These are phyloP conservation scores for Hydrocynus forskahlii DNA, from an alignment of 2,797 vertebrate genomes.

Conservation along the genomic window DNA sequence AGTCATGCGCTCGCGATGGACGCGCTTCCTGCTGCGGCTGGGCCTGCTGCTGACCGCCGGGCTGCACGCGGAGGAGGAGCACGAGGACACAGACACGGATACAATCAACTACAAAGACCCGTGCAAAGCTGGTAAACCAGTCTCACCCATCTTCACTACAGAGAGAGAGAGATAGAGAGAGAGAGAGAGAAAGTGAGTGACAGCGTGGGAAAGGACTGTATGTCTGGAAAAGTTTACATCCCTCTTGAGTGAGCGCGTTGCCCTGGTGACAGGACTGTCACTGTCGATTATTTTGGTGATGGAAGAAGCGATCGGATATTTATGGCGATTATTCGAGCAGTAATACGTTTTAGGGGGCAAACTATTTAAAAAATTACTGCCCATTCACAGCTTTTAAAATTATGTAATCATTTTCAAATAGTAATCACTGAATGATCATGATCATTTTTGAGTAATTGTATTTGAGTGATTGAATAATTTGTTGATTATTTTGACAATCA, in stretches of 20 bases:
- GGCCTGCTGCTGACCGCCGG: conserved; percentile 61
- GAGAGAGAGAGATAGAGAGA: too few species aligned
- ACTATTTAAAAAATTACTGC: too few species aligned
- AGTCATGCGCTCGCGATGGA: conserved; percentile 66
- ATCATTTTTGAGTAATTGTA: neutral
- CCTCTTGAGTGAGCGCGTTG: too few species aligned
- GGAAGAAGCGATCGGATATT: too few species aligned
- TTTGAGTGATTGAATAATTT: neutral
- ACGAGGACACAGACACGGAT: conserved; percentile 61
- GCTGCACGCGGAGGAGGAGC: conserved; percentile 61
- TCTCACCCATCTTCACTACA: neutral
- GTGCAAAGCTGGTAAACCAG: conserved; percentile 80
- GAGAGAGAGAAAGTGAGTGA: conserved; percentile 1
- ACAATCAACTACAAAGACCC: conserved; percentile 80
- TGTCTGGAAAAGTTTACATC: neutral
- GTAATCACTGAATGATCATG: too few species aligned
- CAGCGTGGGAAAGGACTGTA: conserved; percentile 14
- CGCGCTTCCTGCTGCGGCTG: conserved; percentile 63
- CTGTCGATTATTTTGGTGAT: too few species aligned
- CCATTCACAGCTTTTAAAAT: too few species aligned
- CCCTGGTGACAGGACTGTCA: too few species aligned
- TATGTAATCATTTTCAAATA: too few species aligned
- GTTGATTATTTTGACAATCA: neutral
- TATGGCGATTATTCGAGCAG: too few species aligned
- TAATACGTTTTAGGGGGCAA: too few species aligned